These are phyloP conservation scores for Cacatua alba DNA, from an alignment of 2,113 vertebrate species.

Conservation along the genomic window DNA sequence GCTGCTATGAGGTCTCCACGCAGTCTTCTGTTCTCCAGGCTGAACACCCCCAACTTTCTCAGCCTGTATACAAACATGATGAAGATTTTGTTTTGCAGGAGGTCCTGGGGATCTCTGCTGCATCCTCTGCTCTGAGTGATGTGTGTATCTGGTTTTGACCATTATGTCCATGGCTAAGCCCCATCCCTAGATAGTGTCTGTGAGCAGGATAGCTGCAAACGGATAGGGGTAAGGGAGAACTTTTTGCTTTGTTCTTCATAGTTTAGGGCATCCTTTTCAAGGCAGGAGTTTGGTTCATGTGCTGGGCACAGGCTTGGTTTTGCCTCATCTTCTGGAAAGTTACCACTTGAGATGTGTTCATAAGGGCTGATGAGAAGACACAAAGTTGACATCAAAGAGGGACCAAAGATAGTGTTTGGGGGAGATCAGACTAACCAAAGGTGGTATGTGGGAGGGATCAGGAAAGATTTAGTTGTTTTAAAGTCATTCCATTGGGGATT, in stretches of 20 bases:
- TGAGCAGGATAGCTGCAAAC: neutral
- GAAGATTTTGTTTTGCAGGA: neutral
- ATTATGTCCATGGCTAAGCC: fast-evolving
- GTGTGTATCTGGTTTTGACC: neutral
- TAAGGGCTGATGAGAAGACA: neutral
- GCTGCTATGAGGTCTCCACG: neutral
- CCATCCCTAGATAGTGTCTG: neutral
- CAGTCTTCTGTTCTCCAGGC: neutral
- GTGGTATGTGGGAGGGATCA: neutral
- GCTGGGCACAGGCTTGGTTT: neutral
- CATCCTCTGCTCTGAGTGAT: neutral
- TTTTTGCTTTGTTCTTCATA: neutral
- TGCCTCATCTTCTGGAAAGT: neutral
- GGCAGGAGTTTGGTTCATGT: neutral
- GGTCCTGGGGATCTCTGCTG: neutral
- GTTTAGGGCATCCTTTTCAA: neutral
- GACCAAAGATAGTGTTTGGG: neutral
- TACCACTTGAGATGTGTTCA: neutral
- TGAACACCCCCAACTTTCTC: neutral
- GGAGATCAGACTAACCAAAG: neutral
- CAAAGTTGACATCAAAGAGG: neutral
- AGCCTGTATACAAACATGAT: neutral
- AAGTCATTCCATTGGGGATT: neutral
- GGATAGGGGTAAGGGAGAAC: neutral
- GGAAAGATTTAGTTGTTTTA: neutral